Base-by-base conservation (phyloP, 2,113 vertebrate species). In the Tychaedon coryphoeus region DNA sequence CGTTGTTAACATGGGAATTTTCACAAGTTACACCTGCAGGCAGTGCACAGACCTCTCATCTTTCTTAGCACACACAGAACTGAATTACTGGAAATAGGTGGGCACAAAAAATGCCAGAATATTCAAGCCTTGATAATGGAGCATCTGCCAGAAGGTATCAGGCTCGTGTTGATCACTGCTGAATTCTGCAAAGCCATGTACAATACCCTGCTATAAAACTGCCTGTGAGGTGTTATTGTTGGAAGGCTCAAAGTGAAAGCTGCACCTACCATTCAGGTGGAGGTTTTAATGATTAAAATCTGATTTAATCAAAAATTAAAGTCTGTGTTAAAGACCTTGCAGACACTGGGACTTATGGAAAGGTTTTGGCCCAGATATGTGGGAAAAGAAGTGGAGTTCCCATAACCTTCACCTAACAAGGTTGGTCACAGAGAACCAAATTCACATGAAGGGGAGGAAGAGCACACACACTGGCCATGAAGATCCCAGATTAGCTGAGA, bases 401-500 rank as follows among this genome's bases (percentile, higher is more conserved):
- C 86, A 70, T 47, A 70, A 57, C n/a, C 33, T 51, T 80, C 67
- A 38, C 13, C 8, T 83, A 88, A 83, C 1, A 2, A 26, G 18
- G 33, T 16, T 91, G n/a, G 77, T 74, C 53, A 94, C 64, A 77
- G 91, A 65, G n/a, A 76, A 24, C 3, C 4, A 9, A 12, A 66
- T 58, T 77, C 72, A 57, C 65, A 60, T 1, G 8, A 16, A 74
- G 23, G 15, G 33, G 13, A 31, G 45, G 36, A 19, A 70, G 23
- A 38, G 8, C 42, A 56, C 17, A 20, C 29, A 47, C 14, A 34
- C 0, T 50, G 38, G 34, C 72, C 43, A 16, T 60, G 60, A 47
- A 58, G 36, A 86, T 87, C 67, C 51, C 73, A 75, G 43, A 94
- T 81, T 78, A 91, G 31, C 36, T 61, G 56, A 71, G 36, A 54